Conservation (phyloP, 2,797 vertebrate species). For the Parambassis ranga region DNA sequence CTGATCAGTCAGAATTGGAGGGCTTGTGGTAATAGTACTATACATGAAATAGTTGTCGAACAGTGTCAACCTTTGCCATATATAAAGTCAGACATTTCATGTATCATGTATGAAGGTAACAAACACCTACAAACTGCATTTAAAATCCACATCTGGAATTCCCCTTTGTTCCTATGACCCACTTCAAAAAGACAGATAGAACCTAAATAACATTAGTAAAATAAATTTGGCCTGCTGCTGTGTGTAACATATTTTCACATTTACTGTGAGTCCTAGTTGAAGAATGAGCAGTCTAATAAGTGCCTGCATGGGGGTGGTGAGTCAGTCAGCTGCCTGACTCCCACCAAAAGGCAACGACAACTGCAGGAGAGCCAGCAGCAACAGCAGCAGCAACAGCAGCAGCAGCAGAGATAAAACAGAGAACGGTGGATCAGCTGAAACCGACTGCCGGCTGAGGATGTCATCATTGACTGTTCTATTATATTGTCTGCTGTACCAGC, state of each 20-base stretch:
- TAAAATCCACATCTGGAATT: too few species aligned
- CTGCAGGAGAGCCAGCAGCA: constrained; percentile 54
- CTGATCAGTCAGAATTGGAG: too few species aligned
- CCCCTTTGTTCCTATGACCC: too few species aligned
- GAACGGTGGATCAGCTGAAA: constrained; percentile 51
- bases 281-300: constrained; percentile 26
- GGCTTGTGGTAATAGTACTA: too few species aligned
- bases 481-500: background rate
- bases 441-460: constrained; percentile 51
- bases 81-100: too few species aligned
- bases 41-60: too few species aligned
- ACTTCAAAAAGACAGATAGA: too few species aligned
- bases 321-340: constrained; percentile 61
- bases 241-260: constrained; percentile 26
- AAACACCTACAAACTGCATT: too few species aligned
- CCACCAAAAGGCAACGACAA: constrained; percentile 73
- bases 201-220: too few species aligned
- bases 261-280: constrained; percentile 16
- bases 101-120: too few species aligned
- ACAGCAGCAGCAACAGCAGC: constrained; percentile 41
- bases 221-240: too few species aligned
- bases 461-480: constrained; percentile 9
- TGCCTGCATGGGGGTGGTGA: constrained; percentile 49
- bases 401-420: constrained; percentile 48
- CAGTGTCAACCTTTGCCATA: too few species aligned